Base-by-base conservation (phyloP, 2,113 vertebrate genomes). In the Paracanthobrama guichenoti region DNA sequence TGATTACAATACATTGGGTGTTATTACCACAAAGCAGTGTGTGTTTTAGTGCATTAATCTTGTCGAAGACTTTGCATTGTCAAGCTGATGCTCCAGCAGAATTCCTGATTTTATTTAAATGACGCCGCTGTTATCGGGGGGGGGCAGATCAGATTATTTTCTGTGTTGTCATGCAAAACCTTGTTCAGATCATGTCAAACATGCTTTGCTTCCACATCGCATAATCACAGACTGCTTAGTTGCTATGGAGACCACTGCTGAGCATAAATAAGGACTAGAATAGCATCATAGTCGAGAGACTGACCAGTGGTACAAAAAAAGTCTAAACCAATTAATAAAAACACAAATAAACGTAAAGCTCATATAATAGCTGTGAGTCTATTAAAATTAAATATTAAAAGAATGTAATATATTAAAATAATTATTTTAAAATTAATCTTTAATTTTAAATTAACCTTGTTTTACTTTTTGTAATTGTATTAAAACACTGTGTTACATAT, bases 231-330 rank as follows among this genome's bases (percentile, higher is more conserved):
- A 62, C 69, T 9, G 9, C 64, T 44, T 1, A 42, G 91, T 91
- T 89, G 88, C 88, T 79, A 26, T 85, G 87, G 90, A 59, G 88
- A 92, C 90, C 73, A 26, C 6, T 4, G 71, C n/a, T 71, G 10
- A 35, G 26, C 16, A 71, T 71, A 35, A 50, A 39, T 42, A 12
- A 26, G 13, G 39, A 79, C 77, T 28, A 60, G 57, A 26, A 57
- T 62, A 44, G 57, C 22, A 79, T 62, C 57, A 44, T 13, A 62
- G 46, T 46, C 9, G 6, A 64, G 8, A 26, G n/a, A 20, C 57
- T 64, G 76, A 62, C 76, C 76, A 26, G 12, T 42, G 22, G 11
- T 77, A 42, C 22, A 24, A 62, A 5, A 24, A 24, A 12, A 26
- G 24, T 60, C 24, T 11, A 24, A 24, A 11, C 59, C 59, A 62